Evolutionary conservation across 30 jellyfish, hydroid and myxozoan species (phyloP).

Genomic region (Turritopsis dohrnii): DNA sequence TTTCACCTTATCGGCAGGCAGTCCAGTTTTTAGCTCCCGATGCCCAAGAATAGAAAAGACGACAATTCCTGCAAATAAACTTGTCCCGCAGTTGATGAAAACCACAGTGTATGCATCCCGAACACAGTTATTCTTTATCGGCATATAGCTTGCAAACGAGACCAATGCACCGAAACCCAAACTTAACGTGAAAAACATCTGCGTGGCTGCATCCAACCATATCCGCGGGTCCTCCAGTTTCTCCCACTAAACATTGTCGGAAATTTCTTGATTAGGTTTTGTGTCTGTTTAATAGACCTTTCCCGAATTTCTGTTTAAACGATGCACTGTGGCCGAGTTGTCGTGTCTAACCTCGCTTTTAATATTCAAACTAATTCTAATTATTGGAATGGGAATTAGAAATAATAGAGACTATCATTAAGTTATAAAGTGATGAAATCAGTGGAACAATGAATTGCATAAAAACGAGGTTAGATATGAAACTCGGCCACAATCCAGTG

Average conservation of each 20-base stretch:
- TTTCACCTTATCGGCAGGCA: constrained; percentile 69
- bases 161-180: constrained; percentile 88
- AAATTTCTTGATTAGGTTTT: neutral
- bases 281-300: neutral
- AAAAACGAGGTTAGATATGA: no score
- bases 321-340: no score
- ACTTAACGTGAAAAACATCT: constrained; percentile 83
- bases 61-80: constrained; percentile 81
- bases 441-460: no score
- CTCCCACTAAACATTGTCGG: constrained; percentile 30
- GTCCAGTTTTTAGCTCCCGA: constrained; percentile 63
- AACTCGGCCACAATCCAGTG: no score
- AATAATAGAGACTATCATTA: no score
- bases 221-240: constrained; percentile 64
- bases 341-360: no score
- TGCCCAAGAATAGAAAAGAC: constrained; percentile 85
- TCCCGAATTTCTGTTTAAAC: no score
- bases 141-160: constrained; percentile 86
- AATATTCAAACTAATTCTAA: no score
- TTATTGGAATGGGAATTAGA: no score
- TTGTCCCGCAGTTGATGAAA: constrained; percentile 68
- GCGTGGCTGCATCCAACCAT: constrained; percentile 97
- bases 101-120: constrained; percentile 86
- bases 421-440: no score
- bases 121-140: constrained; percentile 64